These are phyloP conservation scores for Oncorhynchus masou DNA, from an alignment of 2,113 vertebrate species.

Conservation along the genomic window DNA sequence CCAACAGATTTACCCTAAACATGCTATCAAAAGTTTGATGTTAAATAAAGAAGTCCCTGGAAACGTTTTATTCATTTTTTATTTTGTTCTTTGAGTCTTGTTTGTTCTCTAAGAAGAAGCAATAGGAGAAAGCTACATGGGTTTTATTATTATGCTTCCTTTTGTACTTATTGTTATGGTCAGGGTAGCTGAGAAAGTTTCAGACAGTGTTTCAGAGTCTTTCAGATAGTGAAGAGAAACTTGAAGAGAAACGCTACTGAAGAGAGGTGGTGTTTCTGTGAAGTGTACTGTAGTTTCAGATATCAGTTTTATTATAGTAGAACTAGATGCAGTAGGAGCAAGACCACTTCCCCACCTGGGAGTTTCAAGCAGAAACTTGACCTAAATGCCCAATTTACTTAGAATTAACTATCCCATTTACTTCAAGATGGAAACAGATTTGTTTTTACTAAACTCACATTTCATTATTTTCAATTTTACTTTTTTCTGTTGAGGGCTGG, in stretches of 20 bases:
- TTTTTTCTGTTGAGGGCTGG: conserved; percentile 39
- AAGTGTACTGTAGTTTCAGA: not conserved
- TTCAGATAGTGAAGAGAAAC: not conserved
- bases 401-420: not conserved
- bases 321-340: not conserved
- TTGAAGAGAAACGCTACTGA: not conserved
- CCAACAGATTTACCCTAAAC: conserved; percentile 19
- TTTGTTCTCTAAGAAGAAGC: not conserved
- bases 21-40: conserved; percentile 33
- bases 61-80: conserved; percentile 23
- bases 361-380: not conserved
- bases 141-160: not conserved
- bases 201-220: no score
- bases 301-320: not conserved
- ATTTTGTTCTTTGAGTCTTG: not conserved
- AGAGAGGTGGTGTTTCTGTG: not conserved
- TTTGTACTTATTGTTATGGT: not conserved
- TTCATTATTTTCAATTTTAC: conserved; percentile 8
- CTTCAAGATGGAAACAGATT: not conserved
- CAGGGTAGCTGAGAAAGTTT: not conserved
- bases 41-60: conserved; percentile 35
- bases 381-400: not conserved
- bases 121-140: not conserved
- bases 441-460: conserved; percentile 15
- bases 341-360: not conserved